These are phyloP conservation scores for Rutilus rutilus DNA, from an alignment of 2,113 vertebrate genomes.

Conservation along the genomic window DNA sequence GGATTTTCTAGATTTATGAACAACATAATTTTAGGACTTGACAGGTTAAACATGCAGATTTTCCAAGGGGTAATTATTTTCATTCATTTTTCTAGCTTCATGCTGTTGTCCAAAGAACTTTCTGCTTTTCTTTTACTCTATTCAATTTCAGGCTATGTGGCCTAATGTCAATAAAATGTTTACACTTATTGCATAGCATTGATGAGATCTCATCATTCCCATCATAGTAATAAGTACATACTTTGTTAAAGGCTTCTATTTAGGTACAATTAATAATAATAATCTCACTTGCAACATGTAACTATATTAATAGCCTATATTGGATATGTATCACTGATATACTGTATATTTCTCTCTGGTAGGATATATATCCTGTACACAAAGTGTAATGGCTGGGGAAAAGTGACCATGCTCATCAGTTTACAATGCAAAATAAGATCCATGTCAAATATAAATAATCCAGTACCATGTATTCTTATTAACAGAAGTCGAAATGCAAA, in stretches of 20 bases:
- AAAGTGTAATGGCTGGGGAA: neutral
- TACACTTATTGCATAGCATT: conserved; percentile 29
- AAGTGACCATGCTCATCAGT: conserved; percentile 9
- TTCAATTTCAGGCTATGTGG: neutral
- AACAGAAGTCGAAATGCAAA: neutral
- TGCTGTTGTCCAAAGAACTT: neutral
- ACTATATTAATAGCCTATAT: conserved; percentile 8
- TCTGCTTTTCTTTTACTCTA: neutral
- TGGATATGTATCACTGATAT: conserved; percentile 15
- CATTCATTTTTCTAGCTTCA: neutral
- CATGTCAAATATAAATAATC: conserved; percentile 19
- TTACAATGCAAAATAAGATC: conserved; percentile 25
- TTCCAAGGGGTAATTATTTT: neutral
- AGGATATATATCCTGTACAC: conserved; percentile 37
- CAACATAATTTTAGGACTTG: neutral
- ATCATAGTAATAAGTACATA: conserved; percentile 15
- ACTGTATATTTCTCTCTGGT: conserved; percentile 30
- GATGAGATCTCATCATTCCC: neutral
- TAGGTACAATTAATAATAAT: conserved; percentile 17
- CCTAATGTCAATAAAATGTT: neutral
- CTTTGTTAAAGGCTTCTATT: conserved; percentile 10
- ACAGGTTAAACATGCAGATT: neutral
- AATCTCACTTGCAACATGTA: neutral
- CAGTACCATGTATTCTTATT: conserved; percentile 16
- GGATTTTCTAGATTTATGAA: neutral